A percentile compares a stretch with the other conserved stretches of the same genome.
phyloP scores from a whole-genome alignment of 2,113 vertebrate genomes.

The Macquaria ambigua region DNA sequence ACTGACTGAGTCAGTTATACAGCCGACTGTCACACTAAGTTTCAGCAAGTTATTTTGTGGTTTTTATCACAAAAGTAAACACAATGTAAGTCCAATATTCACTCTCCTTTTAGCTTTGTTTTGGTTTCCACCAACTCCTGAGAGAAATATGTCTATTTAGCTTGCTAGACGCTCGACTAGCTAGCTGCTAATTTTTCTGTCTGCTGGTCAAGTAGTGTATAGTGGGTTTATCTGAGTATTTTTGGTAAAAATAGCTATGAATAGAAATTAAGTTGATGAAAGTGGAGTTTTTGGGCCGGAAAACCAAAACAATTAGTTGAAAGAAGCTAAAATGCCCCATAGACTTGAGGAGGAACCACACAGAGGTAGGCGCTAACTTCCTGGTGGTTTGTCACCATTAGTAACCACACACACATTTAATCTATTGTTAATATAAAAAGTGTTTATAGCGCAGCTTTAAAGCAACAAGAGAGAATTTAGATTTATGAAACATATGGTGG shows the following conservation, averaged over 20 bases:
- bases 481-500: not conserved
- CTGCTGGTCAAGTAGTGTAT: not conserved
- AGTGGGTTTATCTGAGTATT: not conserved
- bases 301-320: not conserved
- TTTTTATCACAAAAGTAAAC: not conserved
- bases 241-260: not conserved
- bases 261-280: not conserved
- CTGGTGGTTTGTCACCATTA: not conserved
- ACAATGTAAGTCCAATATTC: not conserved
- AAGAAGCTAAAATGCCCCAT: not conserved
- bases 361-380: not conserved
- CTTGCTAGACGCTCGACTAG: not conserved
- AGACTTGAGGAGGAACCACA: not conserved
- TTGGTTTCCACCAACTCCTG: too few relatives aligned
- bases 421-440: not conserved
- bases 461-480: not conserved
- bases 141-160: not conserved
- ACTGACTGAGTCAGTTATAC: not conserved
- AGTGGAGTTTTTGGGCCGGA: not conserved
- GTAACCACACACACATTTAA: not conserved
- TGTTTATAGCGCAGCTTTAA: not conserved
- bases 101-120: too few relatives aligned
- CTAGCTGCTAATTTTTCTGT: not conserved
- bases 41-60: not conserved
- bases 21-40: not conserved